Evolutionary conservation across 2,113 vertebrate species (phyloP).

Genomic region (Amia ocellicauda): DNA sequence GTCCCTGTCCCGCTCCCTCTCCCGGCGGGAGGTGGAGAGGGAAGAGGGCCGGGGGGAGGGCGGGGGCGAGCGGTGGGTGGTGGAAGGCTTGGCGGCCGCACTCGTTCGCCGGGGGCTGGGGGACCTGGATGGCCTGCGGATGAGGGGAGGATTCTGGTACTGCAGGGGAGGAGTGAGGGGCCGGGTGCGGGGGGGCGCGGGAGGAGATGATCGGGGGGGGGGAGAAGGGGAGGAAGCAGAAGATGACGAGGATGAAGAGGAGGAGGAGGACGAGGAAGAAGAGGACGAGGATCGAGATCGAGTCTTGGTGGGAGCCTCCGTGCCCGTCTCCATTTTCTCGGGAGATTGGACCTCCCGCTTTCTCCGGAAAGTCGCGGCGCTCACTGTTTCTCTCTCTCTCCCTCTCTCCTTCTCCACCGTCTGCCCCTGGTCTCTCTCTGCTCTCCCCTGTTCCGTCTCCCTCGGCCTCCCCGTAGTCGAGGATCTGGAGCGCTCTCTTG

Average conservation of each 20-base stretch:
- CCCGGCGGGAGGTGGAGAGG: constrained; percentile 24
- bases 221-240: constrained; percentile 8
- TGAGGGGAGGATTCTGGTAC: constrained; percentile 49
- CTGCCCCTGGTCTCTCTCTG: no score
- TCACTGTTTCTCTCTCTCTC: no score
- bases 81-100: constrained; percentile 39
- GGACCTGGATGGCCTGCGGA: constrained; percentile 17
- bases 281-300: no score
- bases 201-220: constrained; percentile 11
- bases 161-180: constrained; percentile 57
- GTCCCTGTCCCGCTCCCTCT: constrained; percentile 13
- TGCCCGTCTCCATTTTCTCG: no score
- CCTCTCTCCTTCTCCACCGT: no score
- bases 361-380: no score
- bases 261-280: not conserved
- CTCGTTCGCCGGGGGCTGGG: constrained; percentile 27
- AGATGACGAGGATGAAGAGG: constrained; percentile 30
- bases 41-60: not conserved
- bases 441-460: no score
- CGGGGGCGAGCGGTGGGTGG: constrained; percentile 12
- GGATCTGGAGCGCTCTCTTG: no score
- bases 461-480: no score
- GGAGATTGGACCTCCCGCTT: no score
- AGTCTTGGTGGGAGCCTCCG: not conserved
- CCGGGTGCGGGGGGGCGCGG: constrained; percentile 22